These are phyloP conservation scores for Heliothis peltigera DNA, from an alignment of 2,888 invertebrate species.

Conservation along the genomic window DNA sequence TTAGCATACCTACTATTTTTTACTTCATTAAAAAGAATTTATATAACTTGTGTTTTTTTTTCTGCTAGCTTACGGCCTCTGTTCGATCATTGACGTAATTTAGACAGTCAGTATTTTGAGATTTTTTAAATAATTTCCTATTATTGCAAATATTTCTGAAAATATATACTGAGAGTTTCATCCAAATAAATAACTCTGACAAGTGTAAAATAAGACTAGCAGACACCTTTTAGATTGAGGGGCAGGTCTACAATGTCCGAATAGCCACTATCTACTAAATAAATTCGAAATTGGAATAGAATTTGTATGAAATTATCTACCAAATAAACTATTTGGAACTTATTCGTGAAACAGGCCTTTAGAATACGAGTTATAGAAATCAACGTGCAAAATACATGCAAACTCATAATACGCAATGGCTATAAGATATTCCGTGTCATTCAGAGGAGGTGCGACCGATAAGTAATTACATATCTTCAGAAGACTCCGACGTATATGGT, in stretches of 20 bases:
- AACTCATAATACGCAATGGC: slow-evolving; percentile 25
- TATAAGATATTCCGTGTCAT: slow-evolving; percentile 26
- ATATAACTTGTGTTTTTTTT: neutral
- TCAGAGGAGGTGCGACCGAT: slow-evolving; percentile 28
- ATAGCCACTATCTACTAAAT: no score
- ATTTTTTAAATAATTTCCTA: no score
- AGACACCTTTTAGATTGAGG: no score
- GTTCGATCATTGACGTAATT: neutral
- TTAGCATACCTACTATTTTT: slow-evolving; percentile 9
- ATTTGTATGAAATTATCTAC: no score
- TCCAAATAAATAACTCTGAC: no score
- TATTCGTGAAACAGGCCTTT: no score
- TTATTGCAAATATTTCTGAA: no score
- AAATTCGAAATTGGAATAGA: no score
- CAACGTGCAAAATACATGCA: neutral
- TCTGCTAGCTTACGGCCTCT: neutral
- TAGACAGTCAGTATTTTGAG: neutral
- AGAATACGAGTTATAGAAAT: neutral
- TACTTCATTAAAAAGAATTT: neutral
- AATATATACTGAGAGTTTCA: no score
- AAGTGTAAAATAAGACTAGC: no score
- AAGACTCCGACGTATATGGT: slow-evolving; percentile 56
- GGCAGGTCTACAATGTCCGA: no score
- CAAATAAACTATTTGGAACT: no score
- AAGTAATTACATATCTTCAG: slow-evolving; percentile 44